These are phyloP conservation scores for Eucriotettix oculatus DNA, from an alignment of 2,888 invertebrate genomes.

Conservation along the genomic window DNA sequence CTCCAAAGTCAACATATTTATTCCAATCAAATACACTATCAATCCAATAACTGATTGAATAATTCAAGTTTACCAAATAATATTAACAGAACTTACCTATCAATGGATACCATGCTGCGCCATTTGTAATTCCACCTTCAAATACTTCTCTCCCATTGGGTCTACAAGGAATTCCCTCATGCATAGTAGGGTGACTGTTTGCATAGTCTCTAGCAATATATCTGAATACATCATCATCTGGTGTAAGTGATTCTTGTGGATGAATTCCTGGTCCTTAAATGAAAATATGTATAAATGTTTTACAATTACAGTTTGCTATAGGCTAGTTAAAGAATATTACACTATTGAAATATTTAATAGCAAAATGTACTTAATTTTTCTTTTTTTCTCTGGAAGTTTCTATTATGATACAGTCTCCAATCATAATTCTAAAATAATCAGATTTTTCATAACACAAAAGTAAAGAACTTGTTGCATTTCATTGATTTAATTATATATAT, in stretches of 20 bases:
- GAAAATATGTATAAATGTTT: background rate
- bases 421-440: too few relatives aligned
- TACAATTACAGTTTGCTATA: background rate
- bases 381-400: too few relatives aligned
- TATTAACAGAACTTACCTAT: constrained; percentile 34
- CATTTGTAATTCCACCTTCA: constrained; percentile 83
- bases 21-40: too few relatives aligned
- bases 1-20: too few relatives aligned
- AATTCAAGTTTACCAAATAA: too few relatives aligned
- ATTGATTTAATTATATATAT: too few relatives aligned
- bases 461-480: too few relatives aligned
- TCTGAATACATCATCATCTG: constrained; percentile 84
- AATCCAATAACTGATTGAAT: too few relatives aligned
- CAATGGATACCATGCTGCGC: constrained; percentile 84
- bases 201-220: constrained; percentile 74
- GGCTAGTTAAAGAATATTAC: too few relatives aligned
- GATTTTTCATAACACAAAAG: too few relatives aligned
- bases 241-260: constrained; percentile 52
- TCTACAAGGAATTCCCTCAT: constrained; percentile 58
- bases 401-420: background rate
- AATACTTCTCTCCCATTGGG: constrained; percentile 29
- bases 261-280: constrained; percentile 1
- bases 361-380: too few relatives aligned
- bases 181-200: constrained; percentile 78
- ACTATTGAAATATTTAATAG: too few relatives aligned